phyloP scores from a whole-genome alignment of 2,888 invertebrate species.

The Philereme vetulata region DNA sequence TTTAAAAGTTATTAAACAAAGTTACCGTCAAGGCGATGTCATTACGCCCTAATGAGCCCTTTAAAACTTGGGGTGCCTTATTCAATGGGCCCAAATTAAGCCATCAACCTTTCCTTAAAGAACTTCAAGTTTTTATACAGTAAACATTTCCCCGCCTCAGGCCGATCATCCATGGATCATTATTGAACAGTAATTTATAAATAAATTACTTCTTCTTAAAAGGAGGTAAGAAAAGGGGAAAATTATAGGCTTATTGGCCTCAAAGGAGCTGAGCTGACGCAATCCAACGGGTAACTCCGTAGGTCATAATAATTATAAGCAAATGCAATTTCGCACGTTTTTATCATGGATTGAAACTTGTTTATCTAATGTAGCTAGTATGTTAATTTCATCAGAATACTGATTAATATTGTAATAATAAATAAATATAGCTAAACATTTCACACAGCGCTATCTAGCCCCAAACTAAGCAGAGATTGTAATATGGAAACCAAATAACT shows the following conservation, averaged over 20 bases:
- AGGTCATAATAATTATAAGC: neutral
- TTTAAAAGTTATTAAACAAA: conserved; percentile 17
- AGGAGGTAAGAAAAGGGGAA: conserved; percentile 15
- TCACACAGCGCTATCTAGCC: no score
- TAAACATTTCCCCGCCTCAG: conserved; percentile 38
- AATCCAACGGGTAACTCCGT: conserved; percentile 2
- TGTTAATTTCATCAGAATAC: conserved; percentile 7
- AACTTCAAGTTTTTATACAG: conserved; percentile 25
- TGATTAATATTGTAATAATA: no score
- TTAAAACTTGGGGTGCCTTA: conserved; percentile 30
- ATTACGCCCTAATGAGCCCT: conserved; percentile 31
- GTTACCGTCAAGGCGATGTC: conserved; percentile 26
- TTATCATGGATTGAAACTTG: neutral
- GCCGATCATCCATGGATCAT: conserved; percentile 29
- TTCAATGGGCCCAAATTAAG: conserved; percentile 38
- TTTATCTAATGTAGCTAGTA: conserved; percentile 2
- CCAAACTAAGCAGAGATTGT: no score
- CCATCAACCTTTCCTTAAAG: conserved; percentile 31
- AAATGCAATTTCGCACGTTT: neutral
- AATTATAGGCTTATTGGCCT: conserved; percentile 10
- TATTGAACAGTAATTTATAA: conserved; percentile 32
- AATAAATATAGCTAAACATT: no score
- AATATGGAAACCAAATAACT: no score
- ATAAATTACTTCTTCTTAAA: conserved; percentile 25
- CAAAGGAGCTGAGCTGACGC: conserved; percentile 4